Percentiles rank a stretch among this genome's conserved stretches.
Evolutionary conservation across 2,797 vertebrate genomes (phyloP).

Genomic region (Microhierax caerulescens): DNA sequence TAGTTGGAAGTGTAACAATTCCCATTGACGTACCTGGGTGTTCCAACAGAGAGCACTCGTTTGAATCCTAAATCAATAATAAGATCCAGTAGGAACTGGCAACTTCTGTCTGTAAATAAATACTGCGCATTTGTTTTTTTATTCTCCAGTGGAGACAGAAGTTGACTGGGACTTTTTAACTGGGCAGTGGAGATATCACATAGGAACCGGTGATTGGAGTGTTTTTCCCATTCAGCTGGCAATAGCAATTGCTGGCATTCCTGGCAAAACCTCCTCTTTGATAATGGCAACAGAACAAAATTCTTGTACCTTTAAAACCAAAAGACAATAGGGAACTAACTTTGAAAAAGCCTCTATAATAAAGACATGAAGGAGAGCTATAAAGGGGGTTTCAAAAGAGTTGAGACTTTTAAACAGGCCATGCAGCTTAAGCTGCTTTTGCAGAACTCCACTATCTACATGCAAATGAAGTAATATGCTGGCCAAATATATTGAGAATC

Average conservation of each 20-base stretch:
- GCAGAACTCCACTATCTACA: neutral
- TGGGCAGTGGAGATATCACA: constrained; percentile 73
- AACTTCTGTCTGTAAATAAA: constrained; percentile 89
- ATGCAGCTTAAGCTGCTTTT: neutral
- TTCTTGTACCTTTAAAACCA: constrained; percentile 79
- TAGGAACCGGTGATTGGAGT: constrained; percentile 74
- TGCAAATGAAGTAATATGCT: neutral
- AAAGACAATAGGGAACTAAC: neutral
- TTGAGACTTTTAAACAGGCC: neutral
- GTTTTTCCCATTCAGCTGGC: constrained; percentile 76
- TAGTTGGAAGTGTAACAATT: neutral
- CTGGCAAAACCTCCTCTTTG: constrained; percentile 85
- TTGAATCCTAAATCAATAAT: constrained; percentile 81
- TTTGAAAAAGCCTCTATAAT: constrained; percentile 35
- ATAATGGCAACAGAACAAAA: constrained; percentile 76
- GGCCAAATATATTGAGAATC: neutral
- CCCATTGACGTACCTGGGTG: constrained; percentile 81
- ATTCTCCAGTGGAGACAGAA: constrained; percentile 88
- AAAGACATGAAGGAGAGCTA: neutral
- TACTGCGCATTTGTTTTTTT: constrained; percentile 97
- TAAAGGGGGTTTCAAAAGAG: neutral
- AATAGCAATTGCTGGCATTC: constrained; percentile 87
- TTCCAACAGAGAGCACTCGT: constrained; percentile 90
- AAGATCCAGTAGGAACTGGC: constrained; percentile 85
- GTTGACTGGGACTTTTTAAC: constrained; percentile 83